phyloP scores from a whole-genome alignment of 2,797 vertebrate species.

The Knipowitschia caucasica region DNA sequence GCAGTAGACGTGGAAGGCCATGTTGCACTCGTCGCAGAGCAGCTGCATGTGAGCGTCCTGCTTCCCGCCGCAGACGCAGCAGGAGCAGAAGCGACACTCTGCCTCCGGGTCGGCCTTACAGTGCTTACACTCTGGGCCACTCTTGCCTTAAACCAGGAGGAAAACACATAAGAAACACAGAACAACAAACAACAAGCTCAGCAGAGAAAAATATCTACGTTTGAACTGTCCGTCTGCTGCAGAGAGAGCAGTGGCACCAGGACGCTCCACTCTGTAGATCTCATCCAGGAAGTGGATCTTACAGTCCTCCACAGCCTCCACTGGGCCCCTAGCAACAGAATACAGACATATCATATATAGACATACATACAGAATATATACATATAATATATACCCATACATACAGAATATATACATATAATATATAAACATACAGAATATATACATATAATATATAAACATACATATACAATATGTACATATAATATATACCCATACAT shows the following conservation, averaged over 20 bases:
- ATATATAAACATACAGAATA: too few species aligned
- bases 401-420: too few species aligned
- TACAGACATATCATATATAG: too few species aligned
- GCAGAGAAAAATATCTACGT: conserved; percentile 79
- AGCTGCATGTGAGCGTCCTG: conserved; percentile 98
- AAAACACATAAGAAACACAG: not conserved
- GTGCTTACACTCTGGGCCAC: conserved; percentile 96
- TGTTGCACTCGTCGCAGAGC: conserved; percentile 97
- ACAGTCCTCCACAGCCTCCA: conserved; percentile 89
- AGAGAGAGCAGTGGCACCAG: conserved; percentile 86
- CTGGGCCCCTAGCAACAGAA: conserved; percentile 90
- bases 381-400: too few species aligned
- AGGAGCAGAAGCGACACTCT: conserved; percentile 94
- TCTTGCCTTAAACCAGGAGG: conserved; percentile 84
- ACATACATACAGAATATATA: too few species aligned
- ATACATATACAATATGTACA: too few species aligned
- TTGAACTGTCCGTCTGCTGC: conserved; percentile 92
- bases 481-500: too few species aligned
- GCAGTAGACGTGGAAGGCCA: conserved; percentile 99
- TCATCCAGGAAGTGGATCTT: conserved; percentile 93
- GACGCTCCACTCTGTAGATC: conserved; percentile 94
- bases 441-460: too few species aligned
- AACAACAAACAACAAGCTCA: too few species aligned
- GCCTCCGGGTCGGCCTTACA: conserved; percentile 93
- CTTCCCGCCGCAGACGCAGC: conserved; percentile 94